These are phyloP conservation scores for Drosophila ironensis DNA, from an alignment of 1,140 invertebrate species.

Conservation along the genomic window DNA sequence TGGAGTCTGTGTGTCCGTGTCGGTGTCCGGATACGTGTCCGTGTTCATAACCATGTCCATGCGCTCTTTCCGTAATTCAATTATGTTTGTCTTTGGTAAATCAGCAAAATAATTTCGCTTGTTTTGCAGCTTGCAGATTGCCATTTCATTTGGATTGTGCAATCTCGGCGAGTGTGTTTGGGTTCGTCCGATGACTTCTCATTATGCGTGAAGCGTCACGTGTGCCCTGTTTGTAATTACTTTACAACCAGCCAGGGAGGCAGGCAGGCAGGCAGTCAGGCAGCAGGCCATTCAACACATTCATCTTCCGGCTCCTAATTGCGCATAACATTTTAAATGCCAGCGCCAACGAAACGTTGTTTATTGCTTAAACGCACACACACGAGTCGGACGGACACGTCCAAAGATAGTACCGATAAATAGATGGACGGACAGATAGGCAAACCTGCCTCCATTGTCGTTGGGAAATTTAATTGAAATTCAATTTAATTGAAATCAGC, in stretches of 20 bases:
- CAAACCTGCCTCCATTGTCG: slow-evolving; percentile 1
- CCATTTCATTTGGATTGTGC: slow-evolving; percentile 40
- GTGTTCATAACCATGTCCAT: slow-evolving; percentile 30
- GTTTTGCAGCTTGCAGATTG: slow-evolving; percentile 52
- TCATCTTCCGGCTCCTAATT: slow-evolving; percentile 39
- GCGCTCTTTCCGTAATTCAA: slow-evolving; percentile 67
- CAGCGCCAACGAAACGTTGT: slow-evolving; percentile 29
- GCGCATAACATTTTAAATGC: slow-evolving; percentile 56
- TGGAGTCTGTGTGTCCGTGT: slow-evolving; percentile 7
- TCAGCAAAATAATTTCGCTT: slow-evolving; percentile 73
- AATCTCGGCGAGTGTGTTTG: slow-evolving; percentile 3
- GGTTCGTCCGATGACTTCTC: slow-evolving; percentile 15
- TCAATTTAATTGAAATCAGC: slow-evolving; percentile 70
- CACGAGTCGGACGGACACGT: slow-evolving; percentile 8
- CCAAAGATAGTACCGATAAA: not conserved
- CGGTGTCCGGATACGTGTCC: slow-evolving; percentile 22
- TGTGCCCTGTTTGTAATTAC: slow-evolving; percentile 41
- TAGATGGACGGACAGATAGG: not conserved
- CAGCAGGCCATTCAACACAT: slow-evolving; percentile 24
- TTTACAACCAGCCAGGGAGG: not conserved
- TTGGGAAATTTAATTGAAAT: slow-evolving; percentile 66
- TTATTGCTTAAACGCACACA: slow-evolving; percentile 36
- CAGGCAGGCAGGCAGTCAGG: not conserved
- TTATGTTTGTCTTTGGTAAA: slow-evolving; percentile 78
- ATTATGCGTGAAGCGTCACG: slow-evolving; percentile 48